Percentiles rank a stretch among this genome's conserved stretches.
Conservation (phyloP, 2,797 vertebrate genomes). For the Manis pentadactyla region DNA sequence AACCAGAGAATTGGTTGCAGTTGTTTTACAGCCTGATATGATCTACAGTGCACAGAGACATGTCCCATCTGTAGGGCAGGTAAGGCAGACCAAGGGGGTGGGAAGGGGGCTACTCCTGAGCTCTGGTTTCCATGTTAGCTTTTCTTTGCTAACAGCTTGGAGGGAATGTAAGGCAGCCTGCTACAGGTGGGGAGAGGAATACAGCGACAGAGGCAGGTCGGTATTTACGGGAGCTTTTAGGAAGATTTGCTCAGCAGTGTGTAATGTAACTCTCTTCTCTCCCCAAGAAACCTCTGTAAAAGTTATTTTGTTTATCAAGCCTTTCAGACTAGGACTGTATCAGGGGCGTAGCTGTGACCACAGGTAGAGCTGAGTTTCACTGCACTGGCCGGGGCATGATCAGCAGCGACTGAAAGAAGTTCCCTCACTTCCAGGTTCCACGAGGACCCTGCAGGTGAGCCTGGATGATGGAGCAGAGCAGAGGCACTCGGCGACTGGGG, state of each 20-base stretch:
- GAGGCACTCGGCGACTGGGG: neutral
- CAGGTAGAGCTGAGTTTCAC: neutral
- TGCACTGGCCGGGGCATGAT: neutral
- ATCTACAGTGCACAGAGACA: neutral
- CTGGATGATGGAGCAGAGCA: neutral
- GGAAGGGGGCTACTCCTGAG: neutral
- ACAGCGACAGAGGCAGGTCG: neutral
- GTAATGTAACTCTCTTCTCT: neutral
- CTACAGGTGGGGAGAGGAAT: neutral
- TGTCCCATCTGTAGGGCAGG: fast-evolving
- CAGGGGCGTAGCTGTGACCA: neutral
- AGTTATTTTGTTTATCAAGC: neutral
- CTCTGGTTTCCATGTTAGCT: neutral
- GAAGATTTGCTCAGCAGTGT: neutral
- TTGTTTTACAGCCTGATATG: neutral
- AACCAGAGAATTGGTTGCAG: neutral
- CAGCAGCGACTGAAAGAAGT: neutral
- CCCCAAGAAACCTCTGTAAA: neutral
- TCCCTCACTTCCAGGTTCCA: neutral
- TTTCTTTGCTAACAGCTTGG: neutral
- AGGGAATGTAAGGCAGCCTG: neutral
- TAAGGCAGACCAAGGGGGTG: neutral
- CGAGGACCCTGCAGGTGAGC: neutral
- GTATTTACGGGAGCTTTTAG: neutral
- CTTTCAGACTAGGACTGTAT: neutral